Percentiles rank a stretch among this genome's conserved stretches.
Evolutionary conservation across 2,113 vertebrate genomes (phyloP).

Genomic region (Amphiprion ocellaris): DNA sequence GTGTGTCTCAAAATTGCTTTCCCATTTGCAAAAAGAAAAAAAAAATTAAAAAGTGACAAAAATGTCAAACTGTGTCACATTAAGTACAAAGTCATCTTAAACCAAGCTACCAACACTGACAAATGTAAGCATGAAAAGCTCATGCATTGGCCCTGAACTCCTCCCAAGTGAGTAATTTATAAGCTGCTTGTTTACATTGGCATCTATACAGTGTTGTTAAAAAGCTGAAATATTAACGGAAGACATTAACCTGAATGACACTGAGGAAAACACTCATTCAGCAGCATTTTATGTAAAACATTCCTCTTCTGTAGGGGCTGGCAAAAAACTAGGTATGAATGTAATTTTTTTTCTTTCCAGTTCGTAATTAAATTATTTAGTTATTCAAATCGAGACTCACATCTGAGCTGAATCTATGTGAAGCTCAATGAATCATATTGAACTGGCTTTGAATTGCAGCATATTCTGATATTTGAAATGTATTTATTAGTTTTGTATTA

Average conservation of each 20-base stretch:
- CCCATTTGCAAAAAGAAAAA: too few species aligned
- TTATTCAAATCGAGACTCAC: too few species aligned
- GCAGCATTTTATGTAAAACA: not conserved
- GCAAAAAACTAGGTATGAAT: not conserved
- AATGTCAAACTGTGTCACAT: too few species aligned
- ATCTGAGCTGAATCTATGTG: too few species aligned
- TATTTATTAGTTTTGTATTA: not conserved
- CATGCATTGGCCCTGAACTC: not conserved
- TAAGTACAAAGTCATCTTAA: not conserved
- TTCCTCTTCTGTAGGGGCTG: not conserved
- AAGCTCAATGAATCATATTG: too few species aligned
- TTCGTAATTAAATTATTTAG: not conserved
- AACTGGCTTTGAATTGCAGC: not conserved
- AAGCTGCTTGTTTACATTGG: not conserved
- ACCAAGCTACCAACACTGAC: not conserved
- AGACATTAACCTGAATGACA: not conserved
- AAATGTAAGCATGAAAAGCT: not conserved
- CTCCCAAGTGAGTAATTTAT: not conserved
- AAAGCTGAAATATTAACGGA: not conserved
- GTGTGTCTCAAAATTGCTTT: too few species aligned
- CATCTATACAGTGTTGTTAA: not conserved
- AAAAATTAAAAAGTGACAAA: too few species aligned
- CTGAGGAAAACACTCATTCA: not conserved
- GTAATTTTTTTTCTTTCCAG: not conserved
- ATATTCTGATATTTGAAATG: not conserved